A percentile compares a stretch with the other conserved stretches of the same genome.
phyloP scores from a whole-genome alignment of 1,140 invertebrate genomes.

The Danaus melanippus region DNA sequence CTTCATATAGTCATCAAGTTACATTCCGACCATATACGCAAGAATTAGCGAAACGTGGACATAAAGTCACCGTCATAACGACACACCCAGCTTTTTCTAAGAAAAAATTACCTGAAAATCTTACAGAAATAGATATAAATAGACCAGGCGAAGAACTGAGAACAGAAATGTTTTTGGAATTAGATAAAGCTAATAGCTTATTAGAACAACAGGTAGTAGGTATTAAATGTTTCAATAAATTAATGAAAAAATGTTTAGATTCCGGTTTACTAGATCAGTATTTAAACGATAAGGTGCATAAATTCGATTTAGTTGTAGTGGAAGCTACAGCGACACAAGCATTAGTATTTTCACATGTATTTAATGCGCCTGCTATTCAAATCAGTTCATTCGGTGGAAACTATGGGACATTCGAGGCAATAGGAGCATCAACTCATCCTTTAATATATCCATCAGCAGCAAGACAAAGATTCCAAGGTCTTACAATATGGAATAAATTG shows the following conservation, averaged over 20 bases:
- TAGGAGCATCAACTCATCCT: conserved; percentile 58
- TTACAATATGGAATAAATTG: conserved; percentile 35
- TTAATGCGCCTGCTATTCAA: conserved; percentile 45
- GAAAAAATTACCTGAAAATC: conserved; percentile 7
- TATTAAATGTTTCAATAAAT: too few relatives aligned
- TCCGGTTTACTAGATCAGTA: too few relatives aligned
- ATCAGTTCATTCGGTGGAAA: conserved; percentile 34
- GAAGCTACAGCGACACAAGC: conserved; percentile 25
- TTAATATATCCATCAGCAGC: conserved; percentile 49
- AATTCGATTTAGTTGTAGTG: conserved; percentile 39
- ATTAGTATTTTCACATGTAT: conserved; percentile 39
- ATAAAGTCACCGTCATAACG: conserved; percentile 26
- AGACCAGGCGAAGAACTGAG: conserved; percentile 2
- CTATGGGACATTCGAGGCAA: conserved; percentile 13
- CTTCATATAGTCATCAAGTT: conserved; percentile 58
- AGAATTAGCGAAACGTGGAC: conserved; percentile 23
- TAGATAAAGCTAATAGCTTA: conserved; percentile 22
- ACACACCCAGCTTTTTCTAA: conserved; percentile 12
- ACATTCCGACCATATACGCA: conserved; percentile 44
- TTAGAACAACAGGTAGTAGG: too few relatives aligned
- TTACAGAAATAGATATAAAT: conserved; percentile 16
- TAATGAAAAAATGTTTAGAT: too few relatives aligned
- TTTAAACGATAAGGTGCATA: too few relatives aligned
- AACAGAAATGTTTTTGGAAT: conserved; percentile 33
- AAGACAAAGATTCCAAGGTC: conserved; percentile 11